Base-by-base conservation (phyloP, 1,140 invertebrate species). In the Grapholita molesta region DNA sequence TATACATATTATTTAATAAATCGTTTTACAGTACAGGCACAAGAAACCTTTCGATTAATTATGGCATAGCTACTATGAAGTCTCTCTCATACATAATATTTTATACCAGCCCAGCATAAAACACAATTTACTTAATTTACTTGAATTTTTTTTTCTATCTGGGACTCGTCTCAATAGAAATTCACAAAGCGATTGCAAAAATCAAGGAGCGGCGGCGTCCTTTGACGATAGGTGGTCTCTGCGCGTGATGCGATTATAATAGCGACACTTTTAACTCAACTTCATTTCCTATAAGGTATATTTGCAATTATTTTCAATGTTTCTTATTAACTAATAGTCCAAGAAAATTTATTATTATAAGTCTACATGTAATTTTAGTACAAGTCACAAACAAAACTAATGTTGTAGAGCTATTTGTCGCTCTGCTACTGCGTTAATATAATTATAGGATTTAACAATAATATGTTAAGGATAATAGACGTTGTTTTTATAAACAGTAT, bases 161-260 rank as follows among this genome's bases (percentile, higher is more conserved):
- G 65, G 48, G 71, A 76, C 64, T 76, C 74, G 71, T 74, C 71
- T 83, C 75, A 80, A 86, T 86, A 86, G 80, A 75, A 83, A 65
- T 64, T 73, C 78, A 85, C 82, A 85, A 88, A 83, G 73, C 78
- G 77, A 72, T 79, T 81, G 89, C 89, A 90, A 91, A 91, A 89
- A 88, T 90, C 78, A 71, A 73, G 70, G 78, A 79, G 70, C 73
- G 83, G 80, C 88, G 87, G 89, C 81, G 69, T 79, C 84, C 83
- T 91, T 90, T 91, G 89, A 89, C 77, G 79, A 81, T 86, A 89
- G 89, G 89, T 91, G 87, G 89, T 88, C 88, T 72, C 30, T 61
- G 61, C 70, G 70, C 77, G 70, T 91, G 85, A 91, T 88, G 89
- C 86, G 85, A 87, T 91, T 89, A 91, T 90, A 90, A 91, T 91